A percentile compares a stretch with the other conserved stretches of the same genome.
Evolutionary conservation across 2,797 vertebrate genomes (phyloP).

Genomic region (Phyllotis vaccarum): DNA sequence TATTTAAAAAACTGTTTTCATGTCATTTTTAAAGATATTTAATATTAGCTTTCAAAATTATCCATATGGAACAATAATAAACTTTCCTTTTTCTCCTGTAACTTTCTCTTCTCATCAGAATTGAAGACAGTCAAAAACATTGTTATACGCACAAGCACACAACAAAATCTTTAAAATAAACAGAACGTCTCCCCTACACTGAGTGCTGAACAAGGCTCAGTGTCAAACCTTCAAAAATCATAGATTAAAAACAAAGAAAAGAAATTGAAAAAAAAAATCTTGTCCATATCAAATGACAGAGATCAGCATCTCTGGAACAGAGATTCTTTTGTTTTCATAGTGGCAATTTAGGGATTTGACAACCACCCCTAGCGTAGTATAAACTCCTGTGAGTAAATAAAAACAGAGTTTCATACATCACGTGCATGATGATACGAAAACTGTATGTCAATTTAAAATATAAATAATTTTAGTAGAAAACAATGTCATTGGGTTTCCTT

Average conservation of each 20-base stretch:
- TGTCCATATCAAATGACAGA: neutral
- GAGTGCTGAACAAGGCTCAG: neutral
- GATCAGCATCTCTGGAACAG: neutral
- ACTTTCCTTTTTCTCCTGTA: neutral
- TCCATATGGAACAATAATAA: neutral
- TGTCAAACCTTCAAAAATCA: neutral
- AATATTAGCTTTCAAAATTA: neutral
- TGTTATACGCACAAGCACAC: neutral
- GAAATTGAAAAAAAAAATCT: neutral
- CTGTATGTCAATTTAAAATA: neutral
- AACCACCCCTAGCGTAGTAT: neutral
- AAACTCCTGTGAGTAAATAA: neutral
- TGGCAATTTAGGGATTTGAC: neutral
- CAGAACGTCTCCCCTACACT: neutral
- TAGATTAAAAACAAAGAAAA: neutral
- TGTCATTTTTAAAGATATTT: slow-evolving; percentile 7
- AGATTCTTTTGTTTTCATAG: neutral
- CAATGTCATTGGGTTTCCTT: neutral
- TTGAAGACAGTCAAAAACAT: neutral
- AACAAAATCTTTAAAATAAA: neutral
- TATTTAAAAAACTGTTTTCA: neutral
- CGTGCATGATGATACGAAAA: neutral
- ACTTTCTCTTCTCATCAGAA: neutral
- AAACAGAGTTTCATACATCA: neutral
- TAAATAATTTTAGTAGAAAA: neutral